These are phyloP conservation scores for Aricia agestis DNA, from an alignment of 1,140 invertebrate species.

Conservation along the genomic window DNA sequence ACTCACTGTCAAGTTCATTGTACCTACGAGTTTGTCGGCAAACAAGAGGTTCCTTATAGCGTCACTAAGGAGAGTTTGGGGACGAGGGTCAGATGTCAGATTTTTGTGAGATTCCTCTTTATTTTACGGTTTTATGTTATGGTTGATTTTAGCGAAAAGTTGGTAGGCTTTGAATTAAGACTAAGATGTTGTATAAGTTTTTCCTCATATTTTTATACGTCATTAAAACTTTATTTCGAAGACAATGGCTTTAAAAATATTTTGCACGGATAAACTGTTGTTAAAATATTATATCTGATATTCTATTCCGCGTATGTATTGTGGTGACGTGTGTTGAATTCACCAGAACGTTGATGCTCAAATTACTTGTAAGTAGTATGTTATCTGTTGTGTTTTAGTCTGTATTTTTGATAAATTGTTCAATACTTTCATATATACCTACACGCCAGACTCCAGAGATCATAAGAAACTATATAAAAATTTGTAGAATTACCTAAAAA, in stretches of 20 bases:
- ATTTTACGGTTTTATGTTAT: too few species aligned
- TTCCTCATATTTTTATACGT: neutral
- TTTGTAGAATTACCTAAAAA: neutral
- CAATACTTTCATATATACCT: too few species aligned
- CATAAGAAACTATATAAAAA: too few species aligned
- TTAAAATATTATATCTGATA: too few species aligned
- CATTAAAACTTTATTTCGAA: too few species aligned
- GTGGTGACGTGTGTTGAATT: neutral
- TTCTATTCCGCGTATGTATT: neutral
- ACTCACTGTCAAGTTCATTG: conserved; percentile 65
- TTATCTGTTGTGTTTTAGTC: neutral
- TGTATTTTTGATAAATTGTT: too few species aligned
- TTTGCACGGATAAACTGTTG: too few species aligned
- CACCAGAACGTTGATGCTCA: neutral
- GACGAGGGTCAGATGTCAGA: neutral
- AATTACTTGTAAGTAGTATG: neutral
- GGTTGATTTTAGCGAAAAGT: too few species aligned
- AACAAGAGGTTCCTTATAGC: neutral
- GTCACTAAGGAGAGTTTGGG: too few species aligned
- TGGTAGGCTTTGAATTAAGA: too few species aligned
- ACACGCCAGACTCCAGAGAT: too few species aligned
- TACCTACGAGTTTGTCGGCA: conserved; percentile 35
- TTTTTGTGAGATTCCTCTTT: neutral
- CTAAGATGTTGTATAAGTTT: neutral
- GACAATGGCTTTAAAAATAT: neutral